Evolutionary conservation across 2,113 vertebrate genomes (phyloP).

Genomic region (Calyptommatus sinebrachiatus): DNA sequence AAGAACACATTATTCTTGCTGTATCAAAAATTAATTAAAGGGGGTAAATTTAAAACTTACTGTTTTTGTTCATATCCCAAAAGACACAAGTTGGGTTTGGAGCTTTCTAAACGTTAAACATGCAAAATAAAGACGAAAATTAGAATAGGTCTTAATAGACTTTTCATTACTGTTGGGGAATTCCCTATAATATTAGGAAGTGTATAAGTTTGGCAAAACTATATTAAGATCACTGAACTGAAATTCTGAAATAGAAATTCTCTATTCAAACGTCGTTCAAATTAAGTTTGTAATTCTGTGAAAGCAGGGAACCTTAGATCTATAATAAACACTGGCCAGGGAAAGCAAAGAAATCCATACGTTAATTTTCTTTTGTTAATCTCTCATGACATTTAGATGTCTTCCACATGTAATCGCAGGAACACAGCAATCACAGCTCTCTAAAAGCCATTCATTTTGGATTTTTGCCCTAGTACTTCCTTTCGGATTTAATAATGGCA

Average conservation of each 20-base stretch:
- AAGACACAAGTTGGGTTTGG: constrained; percentile 82
- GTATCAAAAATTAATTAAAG: constrained; percentile 31
- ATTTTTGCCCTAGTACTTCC: too few species aligned
- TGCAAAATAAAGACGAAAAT: constrained; percentile 34
- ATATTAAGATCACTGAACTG: not conserved
- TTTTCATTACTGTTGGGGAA: not conserved
- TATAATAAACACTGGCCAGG: too few species aligned
- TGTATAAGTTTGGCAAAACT: not conserved
- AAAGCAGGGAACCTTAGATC: not conserved
- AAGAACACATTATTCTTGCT: constrained; percentile 10
- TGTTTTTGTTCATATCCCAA: constrained; percentile 89
- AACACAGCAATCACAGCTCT: too few species aligned
- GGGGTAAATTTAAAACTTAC: constrained; percentile 71
- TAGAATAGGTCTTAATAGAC: constrained; percentile 29
- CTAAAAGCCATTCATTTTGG: too few species aligned
- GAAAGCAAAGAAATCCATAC: too few species aligned
- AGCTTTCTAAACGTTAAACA: constrained; percentile 67
- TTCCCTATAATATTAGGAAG: constrained; percentile 14
- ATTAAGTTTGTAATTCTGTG: not conserved
- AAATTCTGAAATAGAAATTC: not conserved
- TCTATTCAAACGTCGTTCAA: not conserved
- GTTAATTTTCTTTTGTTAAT: too few species aligned
- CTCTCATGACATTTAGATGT: too few species aligned
- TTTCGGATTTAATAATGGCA: too few species aligned
- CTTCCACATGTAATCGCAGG: too few species aligned